A percentile compares a stretch with the other conserved stretches of the same genome.
phyloP scores from a whole-genome alignment of 1,140 invertebrate genomes.

The Polypedilum pembai region DNA sequence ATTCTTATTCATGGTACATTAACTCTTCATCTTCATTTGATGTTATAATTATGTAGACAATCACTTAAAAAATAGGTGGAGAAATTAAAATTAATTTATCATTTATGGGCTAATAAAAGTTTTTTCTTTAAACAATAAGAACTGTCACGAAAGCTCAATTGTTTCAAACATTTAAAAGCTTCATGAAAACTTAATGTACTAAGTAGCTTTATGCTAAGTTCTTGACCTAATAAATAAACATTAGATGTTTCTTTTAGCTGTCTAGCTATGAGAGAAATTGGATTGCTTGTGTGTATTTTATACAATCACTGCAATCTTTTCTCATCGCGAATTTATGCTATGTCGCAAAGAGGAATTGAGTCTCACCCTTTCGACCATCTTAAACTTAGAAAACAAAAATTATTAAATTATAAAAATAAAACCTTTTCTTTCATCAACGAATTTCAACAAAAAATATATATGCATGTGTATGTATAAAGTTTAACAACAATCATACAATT shows the following conservation, averaged over 20 bases:
- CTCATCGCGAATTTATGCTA: no score
- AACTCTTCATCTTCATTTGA: neutral
- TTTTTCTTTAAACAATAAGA: neutral
- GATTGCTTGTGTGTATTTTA: no score
- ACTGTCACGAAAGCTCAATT: neutral
- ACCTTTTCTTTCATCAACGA: neutral
- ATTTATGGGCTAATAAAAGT: neutral
- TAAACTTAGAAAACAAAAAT: no score
- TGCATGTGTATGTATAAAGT: neutral
- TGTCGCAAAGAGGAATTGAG: no score
- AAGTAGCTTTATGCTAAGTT: neutral
- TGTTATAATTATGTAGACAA: neutral
- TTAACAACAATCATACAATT: slow-evolving; percentile 5
- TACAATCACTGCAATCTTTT: no score
- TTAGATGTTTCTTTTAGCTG: slow-evolving; percentile 14
- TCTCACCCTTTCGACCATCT: no score
- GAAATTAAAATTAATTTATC: neutral
- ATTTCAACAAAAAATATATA: slow-evolving; percentile 14
- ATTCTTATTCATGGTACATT: slow-evolving; percentile 6
- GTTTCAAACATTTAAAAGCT: neutral
- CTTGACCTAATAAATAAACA: neutral
- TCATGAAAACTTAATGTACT: neutral
- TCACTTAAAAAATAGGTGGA: neutral
- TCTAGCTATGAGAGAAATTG: neutral
- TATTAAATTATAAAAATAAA: neutral